A percentile compares a stretch with the other conserved stretches of the same genome.
phyloP scores from a whole-genome alignment of 1,140 invertebrate species.

The Caligus rogercresseyi region DNA sequence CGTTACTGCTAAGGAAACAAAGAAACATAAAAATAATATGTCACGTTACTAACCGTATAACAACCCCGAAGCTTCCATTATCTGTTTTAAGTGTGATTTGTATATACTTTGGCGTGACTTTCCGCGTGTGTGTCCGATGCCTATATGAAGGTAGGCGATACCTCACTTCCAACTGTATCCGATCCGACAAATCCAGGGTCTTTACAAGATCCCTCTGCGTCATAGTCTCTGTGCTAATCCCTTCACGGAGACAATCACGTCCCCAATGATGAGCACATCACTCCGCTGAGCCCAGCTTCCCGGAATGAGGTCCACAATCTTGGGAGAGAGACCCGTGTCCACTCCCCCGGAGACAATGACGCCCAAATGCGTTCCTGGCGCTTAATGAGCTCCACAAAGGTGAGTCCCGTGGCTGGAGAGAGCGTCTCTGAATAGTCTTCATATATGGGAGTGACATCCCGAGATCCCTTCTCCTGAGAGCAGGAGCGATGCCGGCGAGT shows the following conservation, averaged over 20 bases:
- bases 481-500: too few relatives aligned
- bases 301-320: conserved; percentile 38
- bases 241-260: conserved; percentile 60
- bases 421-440: not conserved
- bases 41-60: conserved; percentile 45
- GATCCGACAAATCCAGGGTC: conserved; percentile 49
- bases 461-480: too few relatives aligned
- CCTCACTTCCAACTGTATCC: conserved; percentile 56
- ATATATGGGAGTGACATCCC: not conserved
- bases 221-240: conserved; percentile 50
- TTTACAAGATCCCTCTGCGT: conserved; percentile 57
- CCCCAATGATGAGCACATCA: conserved; percentile 47
- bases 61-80: conserved; percentile 67
- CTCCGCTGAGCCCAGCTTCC: conserved; percentile 41
- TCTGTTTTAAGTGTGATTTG: conserved; percentile 59
- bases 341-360: not conserved
- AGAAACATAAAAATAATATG: too few relatives aligned
- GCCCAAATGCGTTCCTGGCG: conserved; percentile 10
- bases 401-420: not conserved
- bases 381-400: conserved; percentile 20
- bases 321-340: conserved; percentile 36
- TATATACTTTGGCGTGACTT: conserved; percentile 25
- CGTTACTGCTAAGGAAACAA: too few relatives aligned
- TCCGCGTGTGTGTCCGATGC: not conserved
- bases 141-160: conserved; percentile 49